Evolutionary conservation across 2,797 vertebrate genomes (phyloP), one percentile per base, ranked within the genome.

Genomic region (Gouania willdenowi): DNA sequence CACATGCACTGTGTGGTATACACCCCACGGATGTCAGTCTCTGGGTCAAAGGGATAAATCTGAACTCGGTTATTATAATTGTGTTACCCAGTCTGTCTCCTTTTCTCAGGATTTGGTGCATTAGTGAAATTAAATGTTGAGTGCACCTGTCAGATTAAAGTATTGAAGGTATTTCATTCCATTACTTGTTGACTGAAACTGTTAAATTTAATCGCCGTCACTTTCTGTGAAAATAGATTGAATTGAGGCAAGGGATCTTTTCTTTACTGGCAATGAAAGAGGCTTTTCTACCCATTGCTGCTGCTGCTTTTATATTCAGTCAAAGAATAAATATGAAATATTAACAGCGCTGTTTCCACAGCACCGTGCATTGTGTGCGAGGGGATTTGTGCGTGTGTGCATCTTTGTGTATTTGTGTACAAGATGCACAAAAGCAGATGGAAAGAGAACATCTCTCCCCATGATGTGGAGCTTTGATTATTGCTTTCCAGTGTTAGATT

Each of bases 141-240:
- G 66, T 66, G 80, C 74, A 80, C 80, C 79, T 85, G 80, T 82
- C 74, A 81, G 81, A 81, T 85, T 83, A 87, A 75, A 77, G 76
- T 81, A 80, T 81, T 79, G 66, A 60, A 75, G 59, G 64, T 78
- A 73, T 79, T 62, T 38, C 53, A 64, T 65, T 71, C 49, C 60
- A 59, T 78, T 76, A 72, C 79, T 79, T 79, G 74, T 80, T 75
- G 73, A 66, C 77, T 70, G 54, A 75, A 73, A 74, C 62, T 68
- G 69, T 73, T 79, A 37, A 69, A 79, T 67, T 66, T 65, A 75
- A 79, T 84, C 66, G 33, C 63, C 56, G 75, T 48, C 46, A 76
- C 66, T 65, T 71, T 48, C 48, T 12, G 51, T 47, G 33, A 77
- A n/a, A 58, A 71, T 59, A 60, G 54, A 83, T 74, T 71, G 52